phyloP scores from a whole-genome alignment of 2,113 vertebrate genomes.

The Arothron firmamentum region DNA sequence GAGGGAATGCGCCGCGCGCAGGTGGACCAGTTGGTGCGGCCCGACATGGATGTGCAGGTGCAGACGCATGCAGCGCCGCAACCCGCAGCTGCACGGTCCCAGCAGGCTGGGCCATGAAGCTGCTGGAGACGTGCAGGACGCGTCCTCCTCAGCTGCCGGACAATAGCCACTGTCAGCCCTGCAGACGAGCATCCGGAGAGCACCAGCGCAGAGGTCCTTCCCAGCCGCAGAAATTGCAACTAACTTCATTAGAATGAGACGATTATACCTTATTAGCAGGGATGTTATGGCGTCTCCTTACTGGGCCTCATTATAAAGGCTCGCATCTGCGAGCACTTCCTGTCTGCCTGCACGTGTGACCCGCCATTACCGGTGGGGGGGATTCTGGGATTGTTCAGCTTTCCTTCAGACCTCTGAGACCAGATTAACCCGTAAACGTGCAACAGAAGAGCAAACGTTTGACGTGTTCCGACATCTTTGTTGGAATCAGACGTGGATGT shows the following conservation, averaged over 20 bases:
- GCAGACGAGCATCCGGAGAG: slow-evolving; percentile 53
- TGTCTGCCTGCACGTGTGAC: slow-evolving; percentile 61
- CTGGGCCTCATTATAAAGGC: slow-evolving; percentile 68
- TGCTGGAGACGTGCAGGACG: neutral
- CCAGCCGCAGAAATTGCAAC: slow-evolving; percentile 63
- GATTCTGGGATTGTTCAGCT: neutral
- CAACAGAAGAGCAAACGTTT: no score
- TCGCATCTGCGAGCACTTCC: slow-evolving; percentile 65
- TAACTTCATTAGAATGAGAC: slow-evolving; percentile 73
- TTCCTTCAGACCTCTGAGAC: neutral
- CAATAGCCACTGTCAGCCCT: slow-evolving; percentile 46
- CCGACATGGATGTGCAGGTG: no score
- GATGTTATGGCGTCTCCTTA: slow-evolving; percentile 69
- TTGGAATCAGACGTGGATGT: no score
- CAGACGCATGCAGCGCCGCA: no score
- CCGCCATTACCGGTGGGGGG: slow-evolving; percentile 62
- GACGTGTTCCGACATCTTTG: no score
- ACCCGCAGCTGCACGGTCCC: neutral
- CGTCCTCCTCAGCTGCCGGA: slow-evolving; percentile 22
- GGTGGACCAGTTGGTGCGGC: no score
- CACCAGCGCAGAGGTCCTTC: slow-evolving; percentile 60
- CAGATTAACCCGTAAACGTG: no score
- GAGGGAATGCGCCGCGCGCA: no score
- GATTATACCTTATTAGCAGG: slow-evolving; percentile 75
- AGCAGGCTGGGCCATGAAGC: neutral